Percentiles rank a stretch among this genome's conserved stretches.
These are phyloP conservation scores for Crepidodera aurea DNA, from an alignment of 2,888 invertebrate genomes.

Conservation along the genomic window DNA sequence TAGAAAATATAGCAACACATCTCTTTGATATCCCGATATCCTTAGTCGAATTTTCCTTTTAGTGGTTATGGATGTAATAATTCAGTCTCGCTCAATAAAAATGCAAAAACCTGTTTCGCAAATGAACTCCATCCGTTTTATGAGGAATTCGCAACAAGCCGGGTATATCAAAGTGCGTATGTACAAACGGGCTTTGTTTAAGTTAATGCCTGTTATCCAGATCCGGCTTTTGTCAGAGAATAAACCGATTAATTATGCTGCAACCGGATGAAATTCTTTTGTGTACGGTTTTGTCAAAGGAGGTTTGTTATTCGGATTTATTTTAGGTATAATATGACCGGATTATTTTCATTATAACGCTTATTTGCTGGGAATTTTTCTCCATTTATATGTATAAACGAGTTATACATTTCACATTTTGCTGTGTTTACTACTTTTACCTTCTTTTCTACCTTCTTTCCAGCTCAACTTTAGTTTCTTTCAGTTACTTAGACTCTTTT, in stretches of 20 bases:
- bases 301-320: not conserved
- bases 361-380: too few relatives aligned
- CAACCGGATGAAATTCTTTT: not conserved
- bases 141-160: slow-evolving; percentile 33
- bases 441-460: too few relatives aligned
- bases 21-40: not conserved
- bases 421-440: too few relatives aligned
- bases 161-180: slow-evolving; percentile 33
- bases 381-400: too few relatives aligned
- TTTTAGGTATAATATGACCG: not conserved
- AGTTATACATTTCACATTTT: too few relatives aligned
- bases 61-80: slow-evolving; percentile 11
- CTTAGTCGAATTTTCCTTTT: slow-evolving; percentile 1
- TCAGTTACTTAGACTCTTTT: too few relatives aligned
- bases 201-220: slow-evolving; percentile 11
- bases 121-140: slow-evolving; percentile 41
- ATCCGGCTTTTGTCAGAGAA: slow-evolving; percentile 1
- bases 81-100: slow-evolving; percentile 28
- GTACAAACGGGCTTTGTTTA: slow-evolving; percentile 31
- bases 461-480: too few relatives aligned
- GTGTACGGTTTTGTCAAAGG: not conserved
- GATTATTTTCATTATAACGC: too few relatives aligned
- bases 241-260: not conserved
- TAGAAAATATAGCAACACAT: too few relatives aligned
- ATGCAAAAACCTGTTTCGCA: slow-evolving; percentile 39